Evolutionary conservation across 2,888 invertebrate genomes (phyloP).

Genomic region (Drosophila lacicola): DNA sequence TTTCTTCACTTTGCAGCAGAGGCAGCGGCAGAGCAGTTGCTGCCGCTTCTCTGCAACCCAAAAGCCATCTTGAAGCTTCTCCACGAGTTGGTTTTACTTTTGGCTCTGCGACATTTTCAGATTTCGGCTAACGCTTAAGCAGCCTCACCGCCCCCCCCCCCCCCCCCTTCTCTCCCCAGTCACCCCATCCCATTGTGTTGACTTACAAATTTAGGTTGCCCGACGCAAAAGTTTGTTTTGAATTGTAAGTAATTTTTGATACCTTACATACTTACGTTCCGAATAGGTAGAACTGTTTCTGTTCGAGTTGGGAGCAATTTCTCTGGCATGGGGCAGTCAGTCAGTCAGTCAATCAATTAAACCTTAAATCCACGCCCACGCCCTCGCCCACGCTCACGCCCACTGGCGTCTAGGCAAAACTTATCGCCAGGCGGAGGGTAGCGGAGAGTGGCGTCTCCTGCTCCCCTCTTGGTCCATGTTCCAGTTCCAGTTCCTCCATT

Average conservation of each 20-base stretch:
- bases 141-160: conserved; percentile 8
- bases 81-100: conserved; percentile 63
- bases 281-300: conserved; percentile 54
- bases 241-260: conserved; percentile 80
- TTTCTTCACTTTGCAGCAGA: conserved; percentile 76
- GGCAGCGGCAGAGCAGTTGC: conserved; percentile 30
- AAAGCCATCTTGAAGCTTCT: conserved; percentile 24
- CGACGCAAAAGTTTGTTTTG: conserved; percentile 78
- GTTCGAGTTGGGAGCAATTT: conserved; percentile 12
- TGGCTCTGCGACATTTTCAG: conserved; percentile 75
- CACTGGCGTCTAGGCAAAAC: conserved; percentile 31
- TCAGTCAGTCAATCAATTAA: conserved; percentile 73
- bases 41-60: not conserved
- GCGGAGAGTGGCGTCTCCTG: not conserved
- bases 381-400: conserved; percentile 24
- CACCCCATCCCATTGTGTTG: conserved; percentile 65
- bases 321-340: conserved; percentile 12
- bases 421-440: conserved; percentile 24
- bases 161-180: not conserved
- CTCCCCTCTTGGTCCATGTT: conserved; percentile 20
- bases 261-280: conserved; percentile 67
- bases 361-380: conserved; percentile 40
- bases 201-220: conserved; percentile 79
- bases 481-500: conserved; percentile 75
- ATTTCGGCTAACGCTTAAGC: conserved; percentile 70